Conservation (phyloP, 2,797 vertebrate genomes). For the Sebastes dallii region DNA sequence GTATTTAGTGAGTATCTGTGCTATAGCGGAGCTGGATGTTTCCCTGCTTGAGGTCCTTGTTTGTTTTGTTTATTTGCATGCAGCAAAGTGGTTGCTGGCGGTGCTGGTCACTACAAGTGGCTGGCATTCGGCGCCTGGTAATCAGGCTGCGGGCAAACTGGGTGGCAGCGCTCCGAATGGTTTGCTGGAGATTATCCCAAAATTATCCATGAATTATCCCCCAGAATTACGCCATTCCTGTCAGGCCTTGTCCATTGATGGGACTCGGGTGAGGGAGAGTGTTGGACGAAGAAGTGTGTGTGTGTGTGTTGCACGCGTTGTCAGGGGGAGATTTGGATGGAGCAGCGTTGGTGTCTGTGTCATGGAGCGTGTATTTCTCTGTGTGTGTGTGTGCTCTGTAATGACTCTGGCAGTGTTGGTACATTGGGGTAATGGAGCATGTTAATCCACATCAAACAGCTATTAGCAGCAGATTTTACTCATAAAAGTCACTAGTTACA, state of each 20-base stretch:
- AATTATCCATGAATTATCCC: conserved; percentile 84
- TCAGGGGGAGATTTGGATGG: conserved; percentile 65
- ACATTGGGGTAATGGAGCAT: conserved; percentile 80
- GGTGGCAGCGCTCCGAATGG: conserved; percentile 78
- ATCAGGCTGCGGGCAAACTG: conserved; percentile 81
- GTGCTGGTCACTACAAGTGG: conserved; percentile 79
- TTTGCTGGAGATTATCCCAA: conserved; percentile 83
- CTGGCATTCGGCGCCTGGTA: conserved; percentile 77
- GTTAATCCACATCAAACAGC: conserved; percentile 81
- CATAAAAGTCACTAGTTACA: conserved; percentile 51
- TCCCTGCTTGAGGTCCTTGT: conserved; percentile 57
- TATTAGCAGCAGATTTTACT: conserved; percentile 74
- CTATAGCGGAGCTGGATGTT: conserved; percentile 36
- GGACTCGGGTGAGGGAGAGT: conserved; percentile 61
- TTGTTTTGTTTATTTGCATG: conserved; percentile 74
- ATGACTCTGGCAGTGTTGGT: conserved; percentile 76
- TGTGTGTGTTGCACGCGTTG: conserved; percentile 28
- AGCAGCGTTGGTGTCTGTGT: conserved; percentile 57
- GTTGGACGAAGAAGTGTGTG: conserved; percentile 59
- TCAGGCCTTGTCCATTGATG: conserved; percentile 75
- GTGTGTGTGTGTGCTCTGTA: conserved; percentile 30
- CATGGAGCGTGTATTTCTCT: conserved; percentile 37
- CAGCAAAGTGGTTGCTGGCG: conserved; percentile 76
- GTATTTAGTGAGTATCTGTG: conserved; percentile 25
- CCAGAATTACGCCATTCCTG: conserved; percentile 78